phyloP scores from a whole-genome alignment of 1,140 invertebrate species.

The Oppia nitens region DNA sequence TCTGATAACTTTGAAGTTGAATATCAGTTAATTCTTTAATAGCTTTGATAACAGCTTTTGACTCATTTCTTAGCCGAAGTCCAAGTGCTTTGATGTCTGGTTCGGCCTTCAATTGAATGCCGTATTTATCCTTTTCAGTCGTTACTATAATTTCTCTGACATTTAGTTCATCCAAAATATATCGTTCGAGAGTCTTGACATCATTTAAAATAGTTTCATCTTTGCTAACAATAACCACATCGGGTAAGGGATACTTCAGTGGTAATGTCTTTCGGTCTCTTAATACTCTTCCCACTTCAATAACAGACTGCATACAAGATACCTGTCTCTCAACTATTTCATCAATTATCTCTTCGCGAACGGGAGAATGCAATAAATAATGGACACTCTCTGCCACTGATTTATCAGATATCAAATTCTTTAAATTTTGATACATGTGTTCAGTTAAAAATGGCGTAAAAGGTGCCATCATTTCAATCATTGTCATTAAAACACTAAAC shows the following conservation, averaged over 20 bases:
- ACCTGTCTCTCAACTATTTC: conserved; percentile 75
- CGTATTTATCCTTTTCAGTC: conserved; percentile 79
- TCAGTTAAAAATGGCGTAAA: conserved; percentile 96
- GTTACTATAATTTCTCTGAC: conserved; percentile 71
- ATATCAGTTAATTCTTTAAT: conserved; percentile 41
- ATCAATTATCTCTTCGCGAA: conserved; percentile 54
- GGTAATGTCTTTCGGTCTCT: conserved; percentile 84
- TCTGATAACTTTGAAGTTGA: conserved; percentile 12
- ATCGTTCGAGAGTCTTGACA: conserved; percentile 58
- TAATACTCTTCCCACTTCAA: conserved; percentile 80
- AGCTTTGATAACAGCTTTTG: conserved; percentile 64
- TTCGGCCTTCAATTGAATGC: conserved; percentile 78
- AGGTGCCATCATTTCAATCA: conserved; percentile 83
- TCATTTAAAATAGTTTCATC: conserved; percentile 60
- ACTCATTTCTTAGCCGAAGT: conserved; percentile 64
- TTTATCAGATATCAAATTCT: conserved; percentile 28
- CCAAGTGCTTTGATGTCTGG: conserved; percentile 80
- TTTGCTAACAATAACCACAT: conserved; percentile 85
- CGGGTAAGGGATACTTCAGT: conserved; percentile 88
- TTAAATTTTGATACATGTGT: conserved; percentile 79
- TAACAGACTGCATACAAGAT: conserved; percentile 77
- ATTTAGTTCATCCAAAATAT: conserved; percentile 87
- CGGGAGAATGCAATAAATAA: conserved; percentile 63
- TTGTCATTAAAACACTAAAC: conserved; percentile 67
- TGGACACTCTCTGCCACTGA: conserved; percentile 49